A percentile compares a stretch with the other conserved stretches of the same genome.
Conservation (phyloP, 2,113 vertebrate species). For the Hyaena hyaena region DNA sequence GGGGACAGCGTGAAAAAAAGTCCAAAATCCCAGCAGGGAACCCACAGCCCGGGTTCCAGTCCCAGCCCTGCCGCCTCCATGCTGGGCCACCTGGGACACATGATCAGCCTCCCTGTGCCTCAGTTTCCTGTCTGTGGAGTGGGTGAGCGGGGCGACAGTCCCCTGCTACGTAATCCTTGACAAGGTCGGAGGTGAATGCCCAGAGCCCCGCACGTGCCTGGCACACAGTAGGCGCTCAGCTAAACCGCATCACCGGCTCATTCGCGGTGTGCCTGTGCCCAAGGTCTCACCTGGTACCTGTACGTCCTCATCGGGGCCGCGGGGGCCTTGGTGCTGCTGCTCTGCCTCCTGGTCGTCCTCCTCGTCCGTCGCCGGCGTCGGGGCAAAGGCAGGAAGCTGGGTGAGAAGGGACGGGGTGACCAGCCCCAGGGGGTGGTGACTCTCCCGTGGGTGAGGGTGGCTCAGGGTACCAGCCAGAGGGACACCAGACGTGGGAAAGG, state of each 20-base stretch:
- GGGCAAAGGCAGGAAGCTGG: fast-evolving
- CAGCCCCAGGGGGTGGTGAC: fast-evolving
- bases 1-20: neutral
- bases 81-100: fast-evolving
- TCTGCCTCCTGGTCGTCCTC: neutral
- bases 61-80: fast-evolving
- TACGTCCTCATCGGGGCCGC: fast-evolving
- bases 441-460: fast-evolving
- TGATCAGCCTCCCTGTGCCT: neutral
- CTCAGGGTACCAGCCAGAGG: neutral
- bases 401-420: neutral
- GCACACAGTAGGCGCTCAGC: neutral
- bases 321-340: fast-evolving
- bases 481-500: fast-evolving
- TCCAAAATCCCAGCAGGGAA: neutral
- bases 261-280: neutral
- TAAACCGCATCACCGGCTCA: neutral
- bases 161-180: neutral
- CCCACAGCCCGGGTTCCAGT: neutral
- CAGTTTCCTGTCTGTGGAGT: neutral
- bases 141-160: fast-evolving
- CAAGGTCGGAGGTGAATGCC: neutral
- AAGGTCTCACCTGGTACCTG: neutral
- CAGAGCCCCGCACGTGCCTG: fast-evolving
- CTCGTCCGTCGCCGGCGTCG: fast-evolving